These are phyloP conservation scores for Catocala fraxini DNA, from an alignment of 2,888 invertebrate genomes.

Conservation along the genomic window DNA sequence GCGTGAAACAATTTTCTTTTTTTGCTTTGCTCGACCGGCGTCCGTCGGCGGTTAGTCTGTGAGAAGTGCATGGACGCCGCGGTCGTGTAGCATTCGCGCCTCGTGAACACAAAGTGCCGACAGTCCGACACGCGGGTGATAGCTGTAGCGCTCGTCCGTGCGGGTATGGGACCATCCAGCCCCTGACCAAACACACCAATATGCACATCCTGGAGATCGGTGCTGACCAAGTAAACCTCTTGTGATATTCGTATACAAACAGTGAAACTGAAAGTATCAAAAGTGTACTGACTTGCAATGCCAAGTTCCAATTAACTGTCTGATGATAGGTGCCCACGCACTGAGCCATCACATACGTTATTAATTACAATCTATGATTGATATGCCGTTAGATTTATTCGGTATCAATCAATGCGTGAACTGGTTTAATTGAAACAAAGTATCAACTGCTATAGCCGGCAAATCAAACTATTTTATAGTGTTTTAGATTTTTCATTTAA, in stretches of 20 bases:
- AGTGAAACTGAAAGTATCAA: slow-evolving; percentile 59
- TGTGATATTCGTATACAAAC: slow-evolving; percentile 56
- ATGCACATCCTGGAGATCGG: slow-evolving; percentile 86
- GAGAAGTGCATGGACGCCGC: slow-evolving; percentile 69
- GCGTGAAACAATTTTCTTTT: slow-evolving; percentile 87
- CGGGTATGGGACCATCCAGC: slow-evolving; percentile 67
- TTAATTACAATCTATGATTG: not conserved
- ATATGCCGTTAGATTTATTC: too few species aligned
- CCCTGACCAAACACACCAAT: slow-evolving; percentile 62
- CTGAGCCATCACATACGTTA: slow-evolving; percentile 2
- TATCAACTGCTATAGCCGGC: too few species aligned
- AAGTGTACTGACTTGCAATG: slow-evolving; percentile 34
- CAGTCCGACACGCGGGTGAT: slow-evolving; percentile 49
- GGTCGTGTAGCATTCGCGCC: slow-evolving; percentile 62
- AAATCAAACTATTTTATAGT: too few species aligned
- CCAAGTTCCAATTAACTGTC: slow-evolving; percentile 21
- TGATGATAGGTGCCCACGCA: slow-evolving; percentile 6
- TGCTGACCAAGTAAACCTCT: slow-evolving; percentile 81
- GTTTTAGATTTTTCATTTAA: too few species aligned
- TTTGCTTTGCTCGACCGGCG: slow-evolving; percentile 67
- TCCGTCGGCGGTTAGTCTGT: slow-evolving; percentile 72
- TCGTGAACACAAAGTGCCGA: slow-evolving; percentile 39
- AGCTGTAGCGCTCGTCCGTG: slow-evolving; percentile 44
- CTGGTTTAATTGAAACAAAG: too few species aligned
- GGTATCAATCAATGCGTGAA: too few species aligned